A percentile compares a stretch with the other conserved stretches of the same genome.
Conservation (phyloP, 2,888 invertebrate genomes). For the Desoria tigrina region DNA sequence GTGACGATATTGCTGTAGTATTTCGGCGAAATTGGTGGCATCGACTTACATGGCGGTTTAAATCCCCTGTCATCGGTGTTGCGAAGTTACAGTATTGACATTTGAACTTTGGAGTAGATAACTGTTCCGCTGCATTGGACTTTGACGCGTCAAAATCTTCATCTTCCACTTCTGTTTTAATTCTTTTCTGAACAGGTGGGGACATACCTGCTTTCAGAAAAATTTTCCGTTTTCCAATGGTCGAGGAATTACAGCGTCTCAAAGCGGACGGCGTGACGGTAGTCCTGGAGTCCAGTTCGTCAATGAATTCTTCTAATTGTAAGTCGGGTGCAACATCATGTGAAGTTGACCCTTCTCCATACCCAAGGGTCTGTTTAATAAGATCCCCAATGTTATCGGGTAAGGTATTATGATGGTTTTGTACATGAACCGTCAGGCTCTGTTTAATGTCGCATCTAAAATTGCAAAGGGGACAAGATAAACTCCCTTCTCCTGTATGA, state of each 20-base stretch:
- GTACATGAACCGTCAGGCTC: slow-evolving; percentile 66
- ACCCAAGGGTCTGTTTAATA: not conserved
- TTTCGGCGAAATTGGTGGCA: not conserved
- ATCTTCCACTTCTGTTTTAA: not conserved
- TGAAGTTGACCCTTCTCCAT: not conserved
- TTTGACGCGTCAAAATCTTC: not conserved
- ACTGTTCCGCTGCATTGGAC: not conserved
- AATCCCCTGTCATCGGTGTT: slow-evolving; percentile 64
- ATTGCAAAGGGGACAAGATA: slow-evolving; percentile 82
- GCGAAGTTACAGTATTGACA: slow-evolving; percentile 64
- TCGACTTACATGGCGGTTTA: slow-evolving; percentile 61
- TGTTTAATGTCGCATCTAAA: slow-evolving; percentile 90
- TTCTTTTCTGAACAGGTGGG: not conserved
- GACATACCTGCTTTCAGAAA: not conserved
- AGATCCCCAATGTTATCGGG: slow-evolving; percentile 20
- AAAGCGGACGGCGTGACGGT: not conserved
- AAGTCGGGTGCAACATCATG: too few species aligned
- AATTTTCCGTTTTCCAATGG: not conserved
- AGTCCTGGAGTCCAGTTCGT: not conserved
- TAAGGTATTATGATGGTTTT: slow-evolving; percentile 42
- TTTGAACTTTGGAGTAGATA: slow-evolving; percentile 54
- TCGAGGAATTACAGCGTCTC: not conserved
- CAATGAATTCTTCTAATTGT: too few species aligned
- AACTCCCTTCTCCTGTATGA: slow-evolving; percentile 79
- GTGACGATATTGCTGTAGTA: slow-evolving; percentile 52